phyloP scores from a whole-genome alignment of 2,113 vertebrate genomes.

The Brachyistius frenatus region DNA sequence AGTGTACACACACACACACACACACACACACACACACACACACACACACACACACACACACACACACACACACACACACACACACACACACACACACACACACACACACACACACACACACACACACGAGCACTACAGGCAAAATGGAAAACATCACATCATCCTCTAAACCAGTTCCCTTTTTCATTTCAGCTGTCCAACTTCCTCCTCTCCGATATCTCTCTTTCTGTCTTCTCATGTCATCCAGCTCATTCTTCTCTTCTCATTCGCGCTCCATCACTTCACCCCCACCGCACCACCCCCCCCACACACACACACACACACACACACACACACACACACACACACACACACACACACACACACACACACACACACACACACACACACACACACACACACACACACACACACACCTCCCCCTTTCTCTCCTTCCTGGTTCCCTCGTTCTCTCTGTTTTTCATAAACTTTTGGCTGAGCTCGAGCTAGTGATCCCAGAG shows the following conservation, averaged over 20 bases:
- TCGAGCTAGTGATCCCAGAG: constrained; percentile 72
- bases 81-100: constrained; percentile 20
- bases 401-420: no score
- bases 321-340: no score
- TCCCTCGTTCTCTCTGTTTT: constrained; percentile 74
- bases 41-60: constrained; percentile 21
- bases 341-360: no score
- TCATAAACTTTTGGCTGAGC: constrained; percentile 81
- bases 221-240: constrained; percentile 69
- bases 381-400: no score
- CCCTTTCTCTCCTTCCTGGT: constrained; percentile 38
- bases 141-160: constrained; percentile 74
- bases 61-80: constrained; percentile 15
- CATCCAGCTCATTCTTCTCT: constrained; percentile 67
- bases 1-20: not conserved
- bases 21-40: constrained; percentile 15
- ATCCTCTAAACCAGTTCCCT: constrained; percentile 60
- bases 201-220: constrained; percentile 64
- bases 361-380: no score
- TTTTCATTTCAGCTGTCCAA: constrained; percentile 67
- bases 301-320: no score
- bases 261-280: constrained; percentile 32
- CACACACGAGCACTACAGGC: constrained; percentile 27
- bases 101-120: constrained; percentile 23
- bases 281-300: constrained; percentile 17